Base-by-base conservation (phyloP, 2,113 vertebrate species). In the Malaclemys terrapin region DNA sequence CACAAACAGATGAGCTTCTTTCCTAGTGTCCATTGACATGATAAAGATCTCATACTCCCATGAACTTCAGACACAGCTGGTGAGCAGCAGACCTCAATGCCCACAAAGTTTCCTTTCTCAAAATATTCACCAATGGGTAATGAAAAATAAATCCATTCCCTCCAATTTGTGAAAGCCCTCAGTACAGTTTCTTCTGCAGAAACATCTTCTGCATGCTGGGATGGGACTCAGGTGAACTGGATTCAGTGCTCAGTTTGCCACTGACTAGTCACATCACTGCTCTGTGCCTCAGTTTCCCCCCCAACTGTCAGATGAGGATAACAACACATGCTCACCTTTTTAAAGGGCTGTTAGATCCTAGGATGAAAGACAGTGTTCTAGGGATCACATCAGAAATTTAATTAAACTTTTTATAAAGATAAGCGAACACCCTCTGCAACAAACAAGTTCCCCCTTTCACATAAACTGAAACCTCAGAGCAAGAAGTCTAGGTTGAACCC, bases 401-500 rank as follows among this genome's bases (percentile, higher is more conserved):
- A 54, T 25, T 11, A 6, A 10, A 86, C 78, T 89, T 84, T 57
- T 5, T 5, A 56, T 91, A 47, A 78, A 14, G 25, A 47, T 45
- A 47, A 47, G 38, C 3, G 3, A 45, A 42, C 42, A 42, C 25
- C 24, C 11, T 29, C 75, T 47, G 45, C 42, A 45, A 78, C 42
- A 90, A 50, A 11, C n/a, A 90, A 89, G 42, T 87, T 91, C 56
- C 87, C 19, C 69, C 90, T n/a, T 79, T 88, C 0, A 4, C 95
- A 85, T 90, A 83, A 72, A 81, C 65, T 91, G 65, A 31, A 83
- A 57, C 31, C 35, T 59, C 49, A 54, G 53, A 14, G 27, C 42
- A 56, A 69, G 53, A 87, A 3, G 12, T 62, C 52, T 38, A 79
- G 82, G 88, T 87, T 93, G 86, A 97, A 98, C 93, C 96, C 97